phyloP scores from a whole-genome alignment of 2,888 invertebrate genomes.

The Carpatolechia fugitivella region DNA sequence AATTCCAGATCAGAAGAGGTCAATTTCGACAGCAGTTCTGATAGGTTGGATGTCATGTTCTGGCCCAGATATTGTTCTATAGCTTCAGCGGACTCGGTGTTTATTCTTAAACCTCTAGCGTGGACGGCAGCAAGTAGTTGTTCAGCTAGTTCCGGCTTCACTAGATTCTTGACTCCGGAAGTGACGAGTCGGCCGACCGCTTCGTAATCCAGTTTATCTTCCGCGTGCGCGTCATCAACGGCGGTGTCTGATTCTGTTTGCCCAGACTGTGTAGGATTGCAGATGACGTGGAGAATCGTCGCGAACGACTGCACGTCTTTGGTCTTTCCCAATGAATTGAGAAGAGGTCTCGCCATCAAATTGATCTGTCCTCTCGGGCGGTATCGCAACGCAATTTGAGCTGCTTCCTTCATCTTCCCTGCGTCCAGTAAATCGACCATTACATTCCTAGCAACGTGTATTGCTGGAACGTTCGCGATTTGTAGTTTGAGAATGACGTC shows the following conservation, averaged over 20 bases:
- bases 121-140: slow-evolving; percentile 76
- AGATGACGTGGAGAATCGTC: slow-evolving; percentile 73
- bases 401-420: slow-evolving; percentile 81
- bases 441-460: slow-evolving; percentile 79
- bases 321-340: slow-evolving; percentile 78
- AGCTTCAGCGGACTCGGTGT: slow-evolving; percentile 78
- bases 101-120: slow-evolving; percentile 83
- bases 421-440: slow-evolving; percentile 78
- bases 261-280: slow-evolving; percentile 37
- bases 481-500: slow-evolving; percentile 81
- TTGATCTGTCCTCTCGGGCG: slow-evolving; percentile 79
- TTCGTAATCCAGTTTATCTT: slow-evolving; percentile 34
- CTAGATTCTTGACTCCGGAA: slow-evolving; percentile 67
- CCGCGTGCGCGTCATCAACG: slow-evolving; percentile 43
- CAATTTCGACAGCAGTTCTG: slow-evolving; percentile 81
- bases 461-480: slow-evolving; percentile 77
- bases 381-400: slow-evolving; percentile 80
- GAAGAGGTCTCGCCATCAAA: slow-evolving; percentile 76
- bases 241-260: slow-evolving; percentile 44
- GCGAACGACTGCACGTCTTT: slow-evolving; percentile 82
- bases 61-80: slow-evolving; percentile 83
- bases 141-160: slow-evolving; percentile 67
- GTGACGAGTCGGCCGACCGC: slow-evolving; percentile 78
- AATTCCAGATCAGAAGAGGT: slow-evolving; percentile 81
- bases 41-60: slow-evolving; percentile 82